These are phyloP conservation scores for Butorides virescens DNA, from an alignment of 2,113 vertebrate species.

Conservation along the genomic window DNA sequence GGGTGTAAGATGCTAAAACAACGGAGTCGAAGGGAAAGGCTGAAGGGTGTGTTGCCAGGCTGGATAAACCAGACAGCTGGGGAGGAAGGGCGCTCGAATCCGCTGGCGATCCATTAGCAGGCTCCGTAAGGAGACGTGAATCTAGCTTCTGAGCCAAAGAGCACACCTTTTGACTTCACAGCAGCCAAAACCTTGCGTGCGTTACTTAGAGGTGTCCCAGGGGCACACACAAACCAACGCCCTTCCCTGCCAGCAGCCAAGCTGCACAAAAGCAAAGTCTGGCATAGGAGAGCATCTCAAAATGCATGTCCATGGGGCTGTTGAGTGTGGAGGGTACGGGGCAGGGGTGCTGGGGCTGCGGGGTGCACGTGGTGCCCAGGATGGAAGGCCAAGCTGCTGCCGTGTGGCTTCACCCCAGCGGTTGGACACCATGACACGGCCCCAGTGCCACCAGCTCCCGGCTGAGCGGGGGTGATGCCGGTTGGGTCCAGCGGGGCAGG, in stretches of 20 bases:
- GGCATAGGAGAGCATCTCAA: background rate
- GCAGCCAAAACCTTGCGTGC: background rate
- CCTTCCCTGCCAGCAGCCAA: background rate
- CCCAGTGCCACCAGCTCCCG: rapidly evolving
- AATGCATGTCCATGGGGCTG: rapidly evolving
- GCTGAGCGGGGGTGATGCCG: rapidly evolving
- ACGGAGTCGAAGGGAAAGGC: background rate
- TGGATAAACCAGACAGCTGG: background rate
- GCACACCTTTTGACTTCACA: background rate
- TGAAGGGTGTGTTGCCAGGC: background rate
- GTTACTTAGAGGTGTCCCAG: background rate
- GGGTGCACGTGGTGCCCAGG: background rate
- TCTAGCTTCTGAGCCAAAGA: background rate
- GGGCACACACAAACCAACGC: rapidly evolving
- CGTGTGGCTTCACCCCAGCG: rapidly evolving
- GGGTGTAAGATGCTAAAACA: background rate
- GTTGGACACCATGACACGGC: rapidly evolving
- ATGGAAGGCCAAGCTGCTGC: background rate
- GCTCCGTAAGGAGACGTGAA: background rate
- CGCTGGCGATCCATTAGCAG: background rate
- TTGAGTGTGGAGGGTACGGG: rapidly evolving
- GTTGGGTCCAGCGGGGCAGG: background rate
- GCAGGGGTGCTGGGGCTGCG: background rate
- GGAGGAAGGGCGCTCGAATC: background rate
- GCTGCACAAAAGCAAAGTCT: background rate